Percentiles rank a stretch among this genome's conserved stretches.
Evolutionary conservation across 2,113 vertebrate genomes (phyloP).

Genomic region (Brachyhypopomus gauderio): DNA sequence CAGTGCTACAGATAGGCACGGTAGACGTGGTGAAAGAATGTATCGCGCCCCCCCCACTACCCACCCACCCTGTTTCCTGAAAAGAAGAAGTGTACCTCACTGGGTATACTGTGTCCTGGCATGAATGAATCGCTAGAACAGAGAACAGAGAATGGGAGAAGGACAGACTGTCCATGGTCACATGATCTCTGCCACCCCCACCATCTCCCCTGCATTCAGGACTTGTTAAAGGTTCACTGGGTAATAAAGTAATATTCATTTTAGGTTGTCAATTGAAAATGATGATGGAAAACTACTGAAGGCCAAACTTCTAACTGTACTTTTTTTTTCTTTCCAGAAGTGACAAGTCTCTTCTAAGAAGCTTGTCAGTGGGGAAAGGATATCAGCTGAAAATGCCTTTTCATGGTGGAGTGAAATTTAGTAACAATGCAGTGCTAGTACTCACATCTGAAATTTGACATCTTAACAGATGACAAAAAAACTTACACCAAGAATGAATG

Average conservation of each 20-base stretch:
- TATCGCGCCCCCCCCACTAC: slow-evolving; percentile 11
- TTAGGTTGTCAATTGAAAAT: too few relatives aligned
- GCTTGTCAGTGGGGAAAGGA: too few relatives aligned
- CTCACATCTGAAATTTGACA: too few relatives aligned
- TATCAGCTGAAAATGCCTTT: too few relatives aligned
- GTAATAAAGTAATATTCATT: slow-evolving; percentile 1
- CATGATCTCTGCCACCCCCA: not conserved
- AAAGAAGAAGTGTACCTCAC: slow-evolving; percentile 11
- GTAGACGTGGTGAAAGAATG: slow-evolving; percentile 37
- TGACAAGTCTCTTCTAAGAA: too few relatives aligned
- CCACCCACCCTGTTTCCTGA: not conserved
- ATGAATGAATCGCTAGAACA: slow-evolving; percentile 21
- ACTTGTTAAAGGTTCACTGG: slow-evolving; percentile 25
- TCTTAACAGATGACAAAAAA: too few relatives aligned
- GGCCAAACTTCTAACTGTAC: too few relatives aligned
- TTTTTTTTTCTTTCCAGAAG: too few relatives aligned
- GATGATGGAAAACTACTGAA: too few relatives aligned
- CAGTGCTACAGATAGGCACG: slow-evolving; percentile 42
- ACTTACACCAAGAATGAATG: too few relatives aligned
- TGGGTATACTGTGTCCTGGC: slow-evolving; percentile 23
- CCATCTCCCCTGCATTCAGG: not conserved
- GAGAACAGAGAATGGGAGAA: slow-evolving; percentile 17
- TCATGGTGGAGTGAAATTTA: too few relatives aligned
- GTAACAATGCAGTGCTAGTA: too few relatives aligned
- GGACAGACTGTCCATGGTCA: slow-evolving; percentile 45